These are phyloP conservation scores for Zosterops lateralis DNA, from an alignment of 2,113 vertebrate species.

Conservation along the genomic window DNA sequence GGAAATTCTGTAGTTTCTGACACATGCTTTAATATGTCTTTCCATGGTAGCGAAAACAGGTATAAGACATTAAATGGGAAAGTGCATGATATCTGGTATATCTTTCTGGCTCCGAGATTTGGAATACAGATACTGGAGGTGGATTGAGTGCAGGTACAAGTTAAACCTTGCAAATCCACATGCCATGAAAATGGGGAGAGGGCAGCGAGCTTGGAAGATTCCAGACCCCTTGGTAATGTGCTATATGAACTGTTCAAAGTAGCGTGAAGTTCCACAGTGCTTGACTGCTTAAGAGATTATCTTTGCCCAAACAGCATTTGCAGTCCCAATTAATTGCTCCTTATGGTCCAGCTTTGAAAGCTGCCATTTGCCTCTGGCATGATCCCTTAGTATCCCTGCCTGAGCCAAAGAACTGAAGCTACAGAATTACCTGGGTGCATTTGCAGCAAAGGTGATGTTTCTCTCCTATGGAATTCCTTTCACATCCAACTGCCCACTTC, in stretches of 20 bases:
- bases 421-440: neutral
- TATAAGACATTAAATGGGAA: neutral
- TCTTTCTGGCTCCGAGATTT: neutral
- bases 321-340: neutral
- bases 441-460: neutral
- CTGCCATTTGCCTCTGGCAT: neutral
- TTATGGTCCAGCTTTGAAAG: neutral
- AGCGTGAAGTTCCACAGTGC: neutral
- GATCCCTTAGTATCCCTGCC: neutral
- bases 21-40: accelerated
- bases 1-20: neutral
- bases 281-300: neutral
- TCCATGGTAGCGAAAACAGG: neutral
- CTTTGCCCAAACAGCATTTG: neutral
- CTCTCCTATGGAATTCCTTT: neutral
- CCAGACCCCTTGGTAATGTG: neutral
- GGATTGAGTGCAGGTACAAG: neutral
- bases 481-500: neutral
- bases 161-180: neutral
- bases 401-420: neutral
- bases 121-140: neutral
- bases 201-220: neutral
- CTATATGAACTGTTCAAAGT: neutral
- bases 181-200: neutral
- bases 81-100: neutral